phyloP scores from a whole-genome alignment of 2,888 invertebrate species.

The Criorhina ranunculi region DNA sequence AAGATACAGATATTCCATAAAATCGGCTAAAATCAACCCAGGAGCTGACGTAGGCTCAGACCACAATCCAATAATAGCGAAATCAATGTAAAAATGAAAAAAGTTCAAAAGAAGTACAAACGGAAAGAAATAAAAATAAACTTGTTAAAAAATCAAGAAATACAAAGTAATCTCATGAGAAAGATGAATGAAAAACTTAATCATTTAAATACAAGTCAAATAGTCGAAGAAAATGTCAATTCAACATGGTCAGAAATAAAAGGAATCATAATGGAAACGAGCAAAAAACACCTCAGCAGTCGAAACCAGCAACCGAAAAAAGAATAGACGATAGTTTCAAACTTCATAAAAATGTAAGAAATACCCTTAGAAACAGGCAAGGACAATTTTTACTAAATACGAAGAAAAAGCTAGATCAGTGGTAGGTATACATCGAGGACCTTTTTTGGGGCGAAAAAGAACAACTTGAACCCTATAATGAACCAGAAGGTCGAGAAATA shows the following conservation, averaged over 20 bases:
- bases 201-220: background rate
- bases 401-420: too few species aligned
- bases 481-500: background rate
- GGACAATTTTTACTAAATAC: too few species aligned
- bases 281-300: background rate
- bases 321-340: background rate
- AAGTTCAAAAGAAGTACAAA: background rate
- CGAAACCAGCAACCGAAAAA: background rate
- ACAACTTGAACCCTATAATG: background rate
- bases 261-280: background rate
- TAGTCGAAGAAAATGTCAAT: background rate
- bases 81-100: background rate
- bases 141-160: background rate
- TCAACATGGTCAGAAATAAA: background rate
- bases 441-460: background rate
- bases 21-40: background rate
- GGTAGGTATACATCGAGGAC: too few species aligned
- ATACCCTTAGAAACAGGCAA: background rate
- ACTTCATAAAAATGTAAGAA: background rate
- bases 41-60: constrained; percentile 7
- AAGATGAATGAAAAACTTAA: background rate
- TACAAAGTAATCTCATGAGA: background rate
- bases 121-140: background rate
- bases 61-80: constrained; percentile 2
- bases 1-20: background rate